A percentile compares a stretch with the other conserved stretches of the same genome.
Evolutionary conservation across 2,797 vertebrate genomes (phyloP).

Genomic region (Lophura swinhoii): DNA sequence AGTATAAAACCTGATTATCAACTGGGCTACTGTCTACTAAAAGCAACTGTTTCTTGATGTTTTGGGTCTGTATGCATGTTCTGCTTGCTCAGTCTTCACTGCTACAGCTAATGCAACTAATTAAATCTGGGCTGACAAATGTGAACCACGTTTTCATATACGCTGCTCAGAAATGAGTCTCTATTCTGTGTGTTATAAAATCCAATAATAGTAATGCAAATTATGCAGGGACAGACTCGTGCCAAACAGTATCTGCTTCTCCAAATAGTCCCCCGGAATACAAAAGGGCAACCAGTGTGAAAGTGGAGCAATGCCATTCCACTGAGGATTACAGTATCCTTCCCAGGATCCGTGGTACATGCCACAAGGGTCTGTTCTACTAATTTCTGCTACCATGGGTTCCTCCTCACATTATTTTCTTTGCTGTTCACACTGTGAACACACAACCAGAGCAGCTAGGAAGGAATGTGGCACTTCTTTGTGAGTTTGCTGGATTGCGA

Average conservation of each 20-base stretch:
- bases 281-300: slow-evolving; percentile 28
- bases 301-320: slow-evolving; percentile 7
- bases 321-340: slow-evolving; percentile 39
- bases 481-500: background rate
- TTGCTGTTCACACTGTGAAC: background rate
- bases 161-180: background rate
- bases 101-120: background rate
- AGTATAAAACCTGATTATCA: background rate
- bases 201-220: slow-evolving; percentile 58
- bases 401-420: background rate
- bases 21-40: background rate
- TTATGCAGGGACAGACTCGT: slow-evolving; percentile 47
- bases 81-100: background rate
- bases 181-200: slow-evolving; percentile 19
- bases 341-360: background rate
- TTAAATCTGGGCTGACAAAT: background rate
- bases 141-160: slow-evolving; percentile 23
- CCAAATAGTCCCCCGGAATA: slow-evolving; percentile 44
- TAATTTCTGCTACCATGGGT: background rate
- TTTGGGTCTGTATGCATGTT: background rate
- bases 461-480: slow-evolving; percentile 54
- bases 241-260: slow-evolving; percentile 47
- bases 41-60: slow-evolving; percentile 11
- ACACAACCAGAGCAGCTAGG: background rate
- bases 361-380: background rate